phyloP scores from a whole-genome alignment of 2,888 invertebrate species.

The Belgica antarctica region DNA sequence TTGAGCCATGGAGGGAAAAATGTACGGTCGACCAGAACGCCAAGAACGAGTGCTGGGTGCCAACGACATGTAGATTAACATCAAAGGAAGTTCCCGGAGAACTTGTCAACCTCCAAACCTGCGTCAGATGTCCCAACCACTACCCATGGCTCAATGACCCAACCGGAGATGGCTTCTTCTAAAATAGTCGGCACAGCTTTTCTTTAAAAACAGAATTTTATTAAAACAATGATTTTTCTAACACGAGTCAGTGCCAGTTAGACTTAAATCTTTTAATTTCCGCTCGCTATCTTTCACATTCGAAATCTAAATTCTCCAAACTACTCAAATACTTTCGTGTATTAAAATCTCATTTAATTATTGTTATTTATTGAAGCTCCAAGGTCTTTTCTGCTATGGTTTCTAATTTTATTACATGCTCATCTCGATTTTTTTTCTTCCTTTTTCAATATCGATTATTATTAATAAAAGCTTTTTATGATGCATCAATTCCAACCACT shows the following conservation, averaged over 20 bases:
- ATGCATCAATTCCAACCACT: too few species aligned
- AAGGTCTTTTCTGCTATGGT: neutral
- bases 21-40: slow-evolving; percentile 77
- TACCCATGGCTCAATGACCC: slow-evolving; percentile 95
- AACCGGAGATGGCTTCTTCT: slow-evolving; percentile 49
- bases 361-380: neutral
- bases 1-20: slow-evolving; percentile 93
- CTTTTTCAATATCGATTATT: too few species aligned
- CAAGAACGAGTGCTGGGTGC: slow-evolving; percentile 79
- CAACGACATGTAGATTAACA: slow-evolving; percentile 85
- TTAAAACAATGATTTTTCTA: neutral
- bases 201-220: neutral
- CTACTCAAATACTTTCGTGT: neutral
- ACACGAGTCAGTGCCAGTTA: slow-evolving; percentile 27
- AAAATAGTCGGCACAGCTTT: too few species aligned
- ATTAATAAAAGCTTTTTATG: too few species aligned
- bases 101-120: slow-evolving; percentile 89
- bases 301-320: slow-evolving; percentile 2
- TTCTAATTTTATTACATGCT: too few species aligned
- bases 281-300: neutral
- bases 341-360: too few species aligned
- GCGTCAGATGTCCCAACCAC: slow-evolving; percentile 88
- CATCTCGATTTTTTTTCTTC: too few species aligned
- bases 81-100: slow-evolving; percentile 93
- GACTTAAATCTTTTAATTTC: neutral